phyloP scores from a whole-genome alignment of 2,888 invertebrate species.

The Eristalis pertinax region DNA sequence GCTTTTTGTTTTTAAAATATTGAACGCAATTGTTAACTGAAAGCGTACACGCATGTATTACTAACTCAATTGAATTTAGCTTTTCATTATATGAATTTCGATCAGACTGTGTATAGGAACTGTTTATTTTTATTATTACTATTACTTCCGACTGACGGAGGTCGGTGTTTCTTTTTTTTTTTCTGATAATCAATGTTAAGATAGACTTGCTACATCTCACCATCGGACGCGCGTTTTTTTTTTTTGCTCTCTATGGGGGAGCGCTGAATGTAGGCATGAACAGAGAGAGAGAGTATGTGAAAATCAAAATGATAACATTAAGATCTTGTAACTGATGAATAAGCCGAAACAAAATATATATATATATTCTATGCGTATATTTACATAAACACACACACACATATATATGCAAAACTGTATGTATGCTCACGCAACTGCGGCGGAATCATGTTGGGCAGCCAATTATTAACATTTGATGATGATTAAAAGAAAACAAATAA shows the following conservation, averaged over 20 bases:
- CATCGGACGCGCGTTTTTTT: background rate
- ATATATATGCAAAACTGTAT: slow-evolving; percentile 27
- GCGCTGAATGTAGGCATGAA: background rate
- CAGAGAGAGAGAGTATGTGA: slow-evolving; percentile 50
- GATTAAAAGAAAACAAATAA: slow-evolving; percentile 18
- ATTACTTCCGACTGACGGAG: background rate
- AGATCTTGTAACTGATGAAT: slow-evolving; percentile 56
- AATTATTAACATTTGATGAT: slow-evolving; percentile 43
- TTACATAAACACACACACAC: slow-evolving; percentile 22
- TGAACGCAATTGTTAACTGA: slow-evolving; percentile 3
- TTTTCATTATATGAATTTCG: slow-evolving; percentile 32
- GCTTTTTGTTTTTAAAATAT: background rate
- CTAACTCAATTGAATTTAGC: slow-evolving; percentile 18
- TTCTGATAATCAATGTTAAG: slow-evolving; percentile 10
- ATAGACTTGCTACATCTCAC: background rate
- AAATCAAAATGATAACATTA: slow-evolving; percentile 38
- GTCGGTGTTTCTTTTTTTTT: background rate
- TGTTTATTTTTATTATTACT: background rate
- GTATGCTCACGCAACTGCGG: slow-evolving; percentile 25
- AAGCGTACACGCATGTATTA: background rate
- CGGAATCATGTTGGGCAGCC: slow-evolving; percentile 45
- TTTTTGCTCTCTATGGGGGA: background rate
- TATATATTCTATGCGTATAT: slow-evolving; percentile 31
- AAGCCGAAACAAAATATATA: slow-evolving; percentile 28
- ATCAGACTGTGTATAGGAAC: slow-evolving; percentile 14